phyloP scores from a whole-genome alignment of 2,113 vertebrate genomes.

The Oostethus manadensis region DNA sequence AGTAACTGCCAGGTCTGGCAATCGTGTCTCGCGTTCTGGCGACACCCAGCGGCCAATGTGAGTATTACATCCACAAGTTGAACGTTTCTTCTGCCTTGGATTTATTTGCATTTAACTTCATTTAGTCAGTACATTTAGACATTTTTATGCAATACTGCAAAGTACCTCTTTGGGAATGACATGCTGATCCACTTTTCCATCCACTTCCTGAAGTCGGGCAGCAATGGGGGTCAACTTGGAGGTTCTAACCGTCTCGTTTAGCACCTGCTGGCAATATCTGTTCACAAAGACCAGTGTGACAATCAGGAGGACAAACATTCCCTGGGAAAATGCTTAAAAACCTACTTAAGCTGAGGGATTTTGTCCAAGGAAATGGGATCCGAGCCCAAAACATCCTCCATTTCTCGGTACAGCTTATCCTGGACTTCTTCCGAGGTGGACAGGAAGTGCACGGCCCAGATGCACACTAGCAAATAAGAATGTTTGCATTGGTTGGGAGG shows the following conservation, averaged over 20 bases:
- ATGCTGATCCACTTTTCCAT: slow-evolving; percentile 87
- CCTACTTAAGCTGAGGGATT: slow-evolving; percentile 86
- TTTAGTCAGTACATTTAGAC: slow-evolving; percentile 16
- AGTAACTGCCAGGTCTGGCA: too few species aligned
- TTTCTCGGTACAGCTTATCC: slow-evolving; percentile 82
- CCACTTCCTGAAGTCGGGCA: slow-evolving; percentile 86
- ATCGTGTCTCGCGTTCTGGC: too few species aligned
- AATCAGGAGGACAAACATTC: background rate
- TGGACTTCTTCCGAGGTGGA: slow-evolving; percentile 84
- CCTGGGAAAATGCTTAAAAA: background rate
- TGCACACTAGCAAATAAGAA: slow-evolving; percentile 78
- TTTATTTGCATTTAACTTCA: background rate
- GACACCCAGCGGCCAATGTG: too few species aligned
- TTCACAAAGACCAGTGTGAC: background rate
- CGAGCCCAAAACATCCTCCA: slow-evolving; percentile 81
- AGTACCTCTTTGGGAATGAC: slow-evolving; percentile 90
- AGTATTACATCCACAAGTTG: background rate
- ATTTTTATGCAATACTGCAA: too few species aligned
- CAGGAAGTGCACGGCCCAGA: slow-evolving; percentile 92
- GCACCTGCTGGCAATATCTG: slow-evolving; percentile 89
- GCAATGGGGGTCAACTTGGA: slow-evolving; percentile 90
- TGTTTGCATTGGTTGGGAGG: background rate
- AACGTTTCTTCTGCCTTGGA: too few species aligned
- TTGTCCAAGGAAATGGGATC: slow-evolving; percentile 81
- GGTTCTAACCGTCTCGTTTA: slow-evolving; percentile 89